Base-by-base conservation (phyloP, 2,797 vertebrate genomes). In the Labeo calbasu region DNA sequence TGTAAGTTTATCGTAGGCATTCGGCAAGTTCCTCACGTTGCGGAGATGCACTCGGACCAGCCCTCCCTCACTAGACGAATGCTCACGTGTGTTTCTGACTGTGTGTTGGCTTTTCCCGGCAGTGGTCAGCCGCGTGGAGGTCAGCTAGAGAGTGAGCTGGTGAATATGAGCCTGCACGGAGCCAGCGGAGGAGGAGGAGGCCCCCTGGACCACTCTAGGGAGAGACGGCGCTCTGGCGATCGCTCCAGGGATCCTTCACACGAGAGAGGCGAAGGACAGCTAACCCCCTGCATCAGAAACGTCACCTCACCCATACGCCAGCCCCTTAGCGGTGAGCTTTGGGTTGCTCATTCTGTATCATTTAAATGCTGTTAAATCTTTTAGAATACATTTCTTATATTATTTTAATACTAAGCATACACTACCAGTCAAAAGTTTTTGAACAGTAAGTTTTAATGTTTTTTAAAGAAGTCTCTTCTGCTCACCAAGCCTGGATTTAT, bases 271-370 rank as follows among this genome's bases (percentile, higher is more conserved):
- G 98, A 99, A 88, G 95, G 96, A 77, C 98, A 98, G 86, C 96
- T 99, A 86, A 99, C 97, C 59, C 98, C 98, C 0, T 99, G 98
- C 94, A 99, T 99, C 92, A 94, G 98, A 91, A 99, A 99, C 70
- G 95, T 99, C 70, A 97, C 97, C 9, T 99, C 98, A 46, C 98
- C 98, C 75, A 99, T 98, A 21, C 94, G 97, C n/a, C 98, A 99
- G 86, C 95, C 96, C 86, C 95, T 96, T 59, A 90, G 94, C 0
- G 94, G 95, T 95, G 87, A 94, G 90, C 77, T 63, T 25, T 66
- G 63, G 10, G 2, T 28, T 53, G 10, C 53, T 59, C 53, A 1
- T 2, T 55, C 19, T 57, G 25, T 55, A n/a, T 9, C 21, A 59
- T 14, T 48, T 71, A 15, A 46, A 71, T 5, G 46, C 28, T 25